A percentile compares a stretch with the other conserved stretches of the same genome.
phyloP scores from a whole-genome alignment of 2,888 invertebrate species.

The Macaria liturata region DNA sequence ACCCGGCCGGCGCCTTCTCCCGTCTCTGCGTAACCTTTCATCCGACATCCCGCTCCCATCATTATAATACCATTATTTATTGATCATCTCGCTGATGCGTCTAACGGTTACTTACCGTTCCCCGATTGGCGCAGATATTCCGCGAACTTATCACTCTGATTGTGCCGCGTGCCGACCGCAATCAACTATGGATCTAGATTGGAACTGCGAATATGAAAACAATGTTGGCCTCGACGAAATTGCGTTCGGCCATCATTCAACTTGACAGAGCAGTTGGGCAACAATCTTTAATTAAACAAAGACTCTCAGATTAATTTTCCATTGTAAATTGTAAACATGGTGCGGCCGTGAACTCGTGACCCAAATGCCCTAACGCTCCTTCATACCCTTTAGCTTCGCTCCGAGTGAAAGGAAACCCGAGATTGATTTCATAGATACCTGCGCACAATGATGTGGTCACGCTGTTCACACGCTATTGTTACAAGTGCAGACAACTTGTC shows the following conservation, averaged over 20 bases:
- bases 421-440: constrained; percentile 57
- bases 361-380: constrained; percentile 56
- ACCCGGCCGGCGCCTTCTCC: constrained; percentile 57
- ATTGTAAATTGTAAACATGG: constrained; percentile 40
- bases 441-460: constrained; percentile 60
- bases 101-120: constrained; percentile 44
- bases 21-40: constrained; percentile 57
- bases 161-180: constrained; percentile 18
- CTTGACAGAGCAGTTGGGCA: constrained; percentile 14
- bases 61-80: constrained; percentile 51
- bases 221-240: constrained; percentile 19
- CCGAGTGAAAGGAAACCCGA: constrained; percentile 73
- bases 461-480: constrained; percentile 66
- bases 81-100: constrained; percentile 47
- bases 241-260: constrained; percentile 13
- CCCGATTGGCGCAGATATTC: constrained; percentile 27
- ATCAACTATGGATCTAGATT: constrained; percentile 22
- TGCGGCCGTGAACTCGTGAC: constrained; percentile 56
- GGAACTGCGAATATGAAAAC: constrained; percentile 19
- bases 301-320: constrained; percentile 27
- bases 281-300: constrained; percentile 19
- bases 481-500: constrained; percentile 46
- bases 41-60: constrained; percentile 59
- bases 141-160: constrained; percentile 32
- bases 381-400: constrained; percentile 63